Percentiles rank a stretch among this genome's conserved stretches.
Evolutionary conservation across 2,797 vertebrate species (phyloP).

Genomic region (Muraenolepis orangiensis): DNA sequence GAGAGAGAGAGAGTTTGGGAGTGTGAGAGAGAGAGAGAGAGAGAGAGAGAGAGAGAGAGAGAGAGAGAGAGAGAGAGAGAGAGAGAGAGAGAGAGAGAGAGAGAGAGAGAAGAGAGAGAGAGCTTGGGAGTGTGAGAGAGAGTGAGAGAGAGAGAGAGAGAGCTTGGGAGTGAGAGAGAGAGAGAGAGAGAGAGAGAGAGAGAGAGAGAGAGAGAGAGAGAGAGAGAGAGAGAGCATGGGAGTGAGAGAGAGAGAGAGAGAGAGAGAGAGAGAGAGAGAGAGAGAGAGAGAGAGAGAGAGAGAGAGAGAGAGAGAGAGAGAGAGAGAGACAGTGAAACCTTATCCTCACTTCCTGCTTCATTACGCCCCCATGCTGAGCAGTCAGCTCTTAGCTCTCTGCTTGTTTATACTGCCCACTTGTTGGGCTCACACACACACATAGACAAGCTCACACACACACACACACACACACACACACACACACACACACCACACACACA

Average conservation of each 20-base stretch:
- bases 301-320: too few relatives aligned
- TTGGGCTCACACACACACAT: slow-evolving; percentile 19
- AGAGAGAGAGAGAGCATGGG: slow-evolving; percentile 6
- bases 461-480: neutral
- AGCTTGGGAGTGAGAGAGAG: neutral
- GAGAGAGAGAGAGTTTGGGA: too few relatives aligned
- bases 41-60: slow-evolving; percentile 10
- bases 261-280: too few relatives aligned
- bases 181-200: too few relatives aligned
- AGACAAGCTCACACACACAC: neutral
- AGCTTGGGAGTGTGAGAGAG: too few relatives aligned
- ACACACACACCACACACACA: too few relatives aligned
- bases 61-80: too few relatives aligned
- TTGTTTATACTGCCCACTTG: slow-evolving; percentile 46
- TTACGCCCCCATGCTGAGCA: slow-evolving; percentile 35
- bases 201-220: neutral
- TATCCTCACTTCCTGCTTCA: slow-evolving; percentile 14
- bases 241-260: too few relatives aligned
- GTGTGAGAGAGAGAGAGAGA: too few relatives aligned
- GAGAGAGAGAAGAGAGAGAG: too few relatives aligned
- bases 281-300: too few relatives aligned
- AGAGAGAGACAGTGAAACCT: neutral
- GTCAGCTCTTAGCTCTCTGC: slow-evolving; percentile 38
- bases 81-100: too few relatives aligned
- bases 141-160: neutral